A percentile compares a stretch with the other conserved stretches of the same genome.
These are phyloP conservation scores for Theretra japonica DNA, from an alignment of 2,888 invertebrate species.

Conservation along the genomic window DNA sequence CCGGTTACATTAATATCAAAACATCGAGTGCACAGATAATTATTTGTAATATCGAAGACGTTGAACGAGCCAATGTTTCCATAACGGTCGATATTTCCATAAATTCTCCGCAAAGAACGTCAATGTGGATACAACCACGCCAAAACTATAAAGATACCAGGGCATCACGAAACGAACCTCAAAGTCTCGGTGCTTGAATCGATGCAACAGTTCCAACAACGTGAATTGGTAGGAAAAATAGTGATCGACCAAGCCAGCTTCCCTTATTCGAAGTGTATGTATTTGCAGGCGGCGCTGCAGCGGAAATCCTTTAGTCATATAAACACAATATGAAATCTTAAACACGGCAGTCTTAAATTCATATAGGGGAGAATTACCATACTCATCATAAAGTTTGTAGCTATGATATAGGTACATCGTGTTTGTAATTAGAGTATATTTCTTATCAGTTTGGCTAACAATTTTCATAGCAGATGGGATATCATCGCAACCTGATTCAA, in stretches of 20 bases:
- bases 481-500: conserved; percentile 3
- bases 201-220: background rate
- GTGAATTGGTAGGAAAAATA: background rate
- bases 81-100: background rate
- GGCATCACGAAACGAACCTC: background rate
- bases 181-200: background rate
- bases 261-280: background rate
- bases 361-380: background rate
- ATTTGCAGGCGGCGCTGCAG: background rate
- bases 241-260: conserved; percentile 5
- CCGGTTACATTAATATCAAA: background rate
- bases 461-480: background rate
- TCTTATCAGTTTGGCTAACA: conserved; percentile 11
- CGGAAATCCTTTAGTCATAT: conserved; percentile 37
- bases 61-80: background rate
- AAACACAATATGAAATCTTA: conserved; percentile 14
- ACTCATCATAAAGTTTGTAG: conserved; percentile 20
- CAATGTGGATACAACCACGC: conserved; percentile 8
- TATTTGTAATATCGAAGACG: background rate
- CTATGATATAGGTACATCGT: conserved; percentile 5
- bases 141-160: conserved; percentile 24
- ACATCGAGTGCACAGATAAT: background rate
- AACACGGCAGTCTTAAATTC: conserved; percentile 8
- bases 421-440: conserved; percentile 9
- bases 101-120: background rate